These are phyloP conservation scores for Actinia tenebrosa DNA, from an alignment of 64 coral and sea anemone genomes.

Conservation along the genomic window DNA sequence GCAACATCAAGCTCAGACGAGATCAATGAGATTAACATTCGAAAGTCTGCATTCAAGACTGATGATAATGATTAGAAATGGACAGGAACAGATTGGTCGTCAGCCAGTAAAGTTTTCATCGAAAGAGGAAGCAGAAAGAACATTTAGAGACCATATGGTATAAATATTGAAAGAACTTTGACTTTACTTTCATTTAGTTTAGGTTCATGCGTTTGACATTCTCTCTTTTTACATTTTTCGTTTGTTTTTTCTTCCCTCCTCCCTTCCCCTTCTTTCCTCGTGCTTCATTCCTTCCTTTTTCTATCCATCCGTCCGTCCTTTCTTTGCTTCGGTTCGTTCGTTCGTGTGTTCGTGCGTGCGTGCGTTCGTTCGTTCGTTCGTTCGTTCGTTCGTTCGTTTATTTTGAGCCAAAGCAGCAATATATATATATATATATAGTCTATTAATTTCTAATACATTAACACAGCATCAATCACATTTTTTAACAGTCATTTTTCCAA, in stretches of 20 bases:
- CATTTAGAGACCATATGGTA: constrained; percentile 53
- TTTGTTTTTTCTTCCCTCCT: background rate
- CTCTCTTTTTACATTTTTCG: background rate
- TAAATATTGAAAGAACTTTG: background rate
- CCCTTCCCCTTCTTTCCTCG: background rate
- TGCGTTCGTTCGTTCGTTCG: background rate
- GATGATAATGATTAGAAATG: constrained; percentile 35
- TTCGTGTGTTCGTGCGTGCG: background rate
- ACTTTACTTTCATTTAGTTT: background rate
- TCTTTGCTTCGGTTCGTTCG: background rate
- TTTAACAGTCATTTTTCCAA: constrained; percentile 57
- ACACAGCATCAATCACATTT: background rate
- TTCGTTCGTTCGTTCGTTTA: background rate
- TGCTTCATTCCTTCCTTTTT: background rate
- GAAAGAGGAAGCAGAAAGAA: constrained; percentile 64
- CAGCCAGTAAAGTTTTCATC: constrained; percentile 64
- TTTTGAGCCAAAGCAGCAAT: background rate
- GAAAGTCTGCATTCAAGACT: constrained; percentile 63
- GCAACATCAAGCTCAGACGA: constrained; percentile 39
- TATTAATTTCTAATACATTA: no score
- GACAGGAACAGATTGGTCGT: constrained; percentile 45
- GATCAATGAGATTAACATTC: constrained; percentile 52
- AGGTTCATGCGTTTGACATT: background rate
- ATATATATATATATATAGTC: no score
- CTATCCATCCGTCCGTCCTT: background rate